These are phyloP conservation scores for Puffinus mauretanicus DNA, from an alignment of 2,113 vertebrate species.

Conservation along the genomic window DNA sequence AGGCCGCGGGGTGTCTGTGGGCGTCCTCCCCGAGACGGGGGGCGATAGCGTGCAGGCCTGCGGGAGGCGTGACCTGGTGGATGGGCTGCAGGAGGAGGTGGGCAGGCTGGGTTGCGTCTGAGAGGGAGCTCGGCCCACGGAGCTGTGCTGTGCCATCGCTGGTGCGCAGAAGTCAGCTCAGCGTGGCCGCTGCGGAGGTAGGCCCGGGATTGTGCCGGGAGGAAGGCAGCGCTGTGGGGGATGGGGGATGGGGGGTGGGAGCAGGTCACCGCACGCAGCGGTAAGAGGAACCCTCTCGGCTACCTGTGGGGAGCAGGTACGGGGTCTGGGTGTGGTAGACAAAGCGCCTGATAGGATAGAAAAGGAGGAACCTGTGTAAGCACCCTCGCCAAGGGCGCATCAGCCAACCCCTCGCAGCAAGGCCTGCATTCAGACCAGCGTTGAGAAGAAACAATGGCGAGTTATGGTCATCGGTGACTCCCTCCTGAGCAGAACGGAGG, in stretches of 20 bases:
- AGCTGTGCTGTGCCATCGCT: neutral
- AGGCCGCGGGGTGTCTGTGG: too few species aligned
- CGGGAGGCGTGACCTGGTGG: too few species aligned
- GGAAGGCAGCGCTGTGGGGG: neutral
- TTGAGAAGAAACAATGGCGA: neutral
- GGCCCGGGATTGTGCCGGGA: neutral
- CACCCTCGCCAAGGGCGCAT: neutral
- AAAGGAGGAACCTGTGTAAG: neutral
- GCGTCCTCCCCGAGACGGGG: too few species aligned
- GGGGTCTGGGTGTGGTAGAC: too few species aligned
- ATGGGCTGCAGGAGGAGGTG: too few species aligned
- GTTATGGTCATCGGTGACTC: neutral
- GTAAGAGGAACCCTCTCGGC: neutral
- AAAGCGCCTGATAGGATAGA: accelerated
- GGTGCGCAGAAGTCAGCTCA: neutral
- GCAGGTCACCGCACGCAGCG: too few species aligned
- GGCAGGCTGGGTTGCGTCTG: too few species aligned
- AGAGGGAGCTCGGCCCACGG: too few species aligned
- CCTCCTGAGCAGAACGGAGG: neutral
- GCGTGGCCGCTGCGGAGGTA: accelerated
- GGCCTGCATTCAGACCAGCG: accelerated
- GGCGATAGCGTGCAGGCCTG: too few species aligned
- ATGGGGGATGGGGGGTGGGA: too few species aligned
- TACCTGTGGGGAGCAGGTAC: too few species aligned
- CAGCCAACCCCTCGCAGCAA: accelerated